Base-by-base conservation (phyloP, 2,888 invertebrate genomes). In the Atethmia centrago region DNA sequence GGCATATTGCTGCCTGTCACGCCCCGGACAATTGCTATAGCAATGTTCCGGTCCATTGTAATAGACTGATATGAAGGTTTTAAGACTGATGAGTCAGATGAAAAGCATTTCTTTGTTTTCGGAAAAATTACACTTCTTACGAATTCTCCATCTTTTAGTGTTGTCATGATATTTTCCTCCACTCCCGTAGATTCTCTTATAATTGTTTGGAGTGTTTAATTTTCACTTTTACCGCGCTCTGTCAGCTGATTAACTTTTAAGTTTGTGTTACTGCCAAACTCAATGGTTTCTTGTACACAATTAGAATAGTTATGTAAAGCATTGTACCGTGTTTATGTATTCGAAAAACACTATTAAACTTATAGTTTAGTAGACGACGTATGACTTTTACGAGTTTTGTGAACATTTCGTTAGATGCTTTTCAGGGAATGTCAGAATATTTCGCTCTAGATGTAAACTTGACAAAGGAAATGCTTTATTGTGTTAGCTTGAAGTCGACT, bases 331-430 rank as follows among this genome's bases (percentile, higher is more conserved):
- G 42, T 62, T 74, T 74, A 79, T 65, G 58, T 75, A 31, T 59
- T 74, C 61, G 21, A 62, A 55, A 66, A 56, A 59, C 58, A n/a
- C 70, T 40, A 64, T 71, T 45, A 74, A 55, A 67, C 21, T 64
- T 31, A 67, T 59, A 49, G 80, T 75, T 79, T 56, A 40, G 47
- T 55, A 45, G 59, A 67, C 71, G 25, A 59, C 40, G 42, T 63
- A 64, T 36, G 65, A 61, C 62, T 68, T 76, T 80, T 65, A 80
- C 21, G 80, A 76, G 49, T 64, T 61, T 21, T 19, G 12, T 28
- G 4, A 49, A 51, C 45, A 47, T 68, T 79, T 58, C 62, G 49
- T 42, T 31, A 19, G 8, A 51, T 47, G 51, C 10, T 75, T 19
- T n/a, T 58, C 4, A 4, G 25, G 58, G 45, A 62, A 74, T 51